phyloP scores from a whole-genome alignment of 1,140 invertebrate genomes.

The Calephelis nemesis region DNA sequence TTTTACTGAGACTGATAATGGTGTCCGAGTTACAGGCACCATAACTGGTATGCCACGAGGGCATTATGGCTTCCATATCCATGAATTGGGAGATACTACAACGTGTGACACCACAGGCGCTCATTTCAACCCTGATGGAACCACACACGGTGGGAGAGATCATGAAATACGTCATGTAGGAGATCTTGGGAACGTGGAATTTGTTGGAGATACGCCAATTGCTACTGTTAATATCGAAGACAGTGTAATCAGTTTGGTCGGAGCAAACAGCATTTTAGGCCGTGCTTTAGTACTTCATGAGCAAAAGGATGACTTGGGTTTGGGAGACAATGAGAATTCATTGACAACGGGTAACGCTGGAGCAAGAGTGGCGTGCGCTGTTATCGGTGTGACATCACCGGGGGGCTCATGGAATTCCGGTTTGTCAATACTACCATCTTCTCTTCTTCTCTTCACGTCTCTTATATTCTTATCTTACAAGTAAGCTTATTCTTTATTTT shows the following conservation, averaged over 20 bases:
- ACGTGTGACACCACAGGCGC: constrained; percentile 83
- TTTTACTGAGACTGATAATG: constrained; percentile 75
- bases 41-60: constrained; percentile 83
- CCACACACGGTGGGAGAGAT: constrained; percentile 51
- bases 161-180: constrained; percentile 87
- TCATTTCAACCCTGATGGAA: constrained; percentile 85
- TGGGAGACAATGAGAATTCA: constrained; percentile 82
- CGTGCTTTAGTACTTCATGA: constrained; percentile 89
- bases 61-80: constrained; percentile 90
- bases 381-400: constrained; percentile 83
- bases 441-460: constrained; percentile 32
- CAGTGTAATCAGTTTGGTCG: constrained; percentile 81
- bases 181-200: constrained; percentile 92
- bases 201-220: constrained; percentile 73
- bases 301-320: constrained; percentile 88
- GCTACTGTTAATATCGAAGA: constrained; percentile 83
- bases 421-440: constrained; percentile 37
- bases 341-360: constrained; percentile 91
- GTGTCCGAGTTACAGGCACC: constrained; percentile 81
- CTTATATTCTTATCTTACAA: constrained; percentile 16
- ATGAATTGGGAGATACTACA: constrained; percentile 87
- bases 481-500: neutral
- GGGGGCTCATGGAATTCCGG: constrained; percentile 51
- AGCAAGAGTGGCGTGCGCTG: constrained; percentile 86
- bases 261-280: constrained; percentile 85